Evolutionary conservation across 2,797 vertebrate genomes (phyloP).

Genomic region (Pterois miles): DNA sequence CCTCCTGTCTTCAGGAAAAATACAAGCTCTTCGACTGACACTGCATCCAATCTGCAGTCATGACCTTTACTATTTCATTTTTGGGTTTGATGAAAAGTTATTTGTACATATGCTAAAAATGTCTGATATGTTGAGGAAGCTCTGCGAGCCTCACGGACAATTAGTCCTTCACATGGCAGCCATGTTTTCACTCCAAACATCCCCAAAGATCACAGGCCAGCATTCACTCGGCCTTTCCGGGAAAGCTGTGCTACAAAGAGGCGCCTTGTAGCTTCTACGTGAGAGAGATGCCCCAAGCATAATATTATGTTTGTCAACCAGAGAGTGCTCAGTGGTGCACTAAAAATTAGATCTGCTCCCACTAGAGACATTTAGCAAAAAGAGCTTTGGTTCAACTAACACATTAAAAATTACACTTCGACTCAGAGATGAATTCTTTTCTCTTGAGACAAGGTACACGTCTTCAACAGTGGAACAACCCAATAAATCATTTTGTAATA

Average conservation of each 20-base stretch:
- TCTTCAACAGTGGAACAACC: slow-evolving; percentile 19
- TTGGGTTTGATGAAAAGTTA: slow-evolving; percentile 49
- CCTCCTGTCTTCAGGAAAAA: too few relatives aligned
- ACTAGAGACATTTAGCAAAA: slow-evolving; percentile 49
- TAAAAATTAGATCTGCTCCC: slow-evolving; percentile 77
- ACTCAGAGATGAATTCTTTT: slow-evolving; percentile 40
- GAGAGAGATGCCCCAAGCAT: slow-evolving; percentile 66
- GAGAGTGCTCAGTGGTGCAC: slow-evolving; percentile 67
- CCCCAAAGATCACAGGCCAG: slow-evolving; percentile 73
- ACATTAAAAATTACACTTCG: neutral
- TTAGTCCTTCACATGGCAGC: slow-evolving; percentile 64
- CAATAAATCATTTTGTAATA: slow-evolving; percentile 62
- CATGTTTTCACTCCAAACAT: slow-evolving; percentile 83
- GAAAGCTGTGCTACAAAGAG: slow-evolving; percentile 75
- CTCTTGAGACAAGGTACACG: slow-evolving; percentile 35
- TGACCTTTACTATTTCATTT: slow-evolving; percentile 21
- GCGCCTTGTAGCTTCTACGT: slow-evolving; percentile 69
- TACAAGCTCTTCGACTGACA: too few relatives aligned
- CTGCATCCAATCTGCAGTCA: neutral
- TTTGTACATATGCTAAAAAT: slow-evolving; percentile 51
- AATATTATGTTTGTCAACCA: slow-evolving; percentile 85
- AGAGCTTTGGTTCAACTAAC: slow-evolving; percentile 26
- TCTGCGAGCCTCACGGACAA: slow-evolving; percentile 49
- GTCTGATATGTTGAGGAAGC: slow-evolving; percentile 57
- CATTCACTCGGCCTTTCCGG: slow-evolving; percentile 69